Conservation (phyloP, 2,113 vertebrate genomes). For the Periophthalmodon schlosseri region DNA sequence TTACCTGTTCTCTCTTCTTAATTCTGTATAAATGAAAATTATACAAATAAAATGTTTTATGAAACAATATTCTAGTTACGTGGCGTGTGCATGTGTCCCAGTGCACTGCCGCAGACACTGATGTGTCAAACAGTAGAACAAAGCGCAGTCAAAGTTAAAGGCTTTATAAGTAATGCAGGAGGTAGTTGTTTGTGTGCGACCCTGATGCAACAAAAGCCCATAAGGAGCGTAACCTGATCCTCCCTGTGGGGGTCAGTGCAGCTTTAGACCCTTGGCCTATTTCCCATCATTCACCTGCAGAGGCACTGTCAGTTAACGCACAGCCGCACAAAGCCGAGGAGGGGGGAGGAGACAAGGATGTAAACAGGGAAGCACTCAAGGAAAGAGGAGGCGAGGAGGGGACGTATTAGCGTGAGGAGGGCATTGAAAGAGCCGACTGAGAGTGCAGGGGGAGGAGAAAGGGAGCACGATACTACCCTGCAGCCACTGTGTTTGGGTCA, state of each 20-base stretch:
- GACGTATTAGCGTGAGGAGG: conserved; percentile 34
- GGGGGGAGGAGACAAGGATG: conserved; percentile 28
- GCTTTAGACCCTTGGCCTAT: conserved; percentile 69
- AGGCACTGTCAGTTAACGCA: conserved; percentile 55
- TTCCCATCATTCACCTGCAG: conserved; percentile 81
- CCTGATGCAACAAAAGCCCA: conserved; percentile 39
- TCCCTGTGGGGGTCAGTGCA: conserved; percentile 43
- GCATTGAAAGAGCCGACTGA: conserved; percentile 42
- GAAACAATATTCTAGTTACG: no score
- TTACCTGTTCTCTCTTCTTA: no score
- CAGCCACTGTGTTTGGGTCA: conserved; percentile 45
- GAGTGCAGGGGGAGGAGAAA: conserved; percentile 65
- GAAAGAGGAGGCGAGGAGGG: conserved; percentile 26
- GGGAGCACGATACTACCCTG: conserved; percentile 48
- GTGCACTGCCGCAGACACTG: not conserved
- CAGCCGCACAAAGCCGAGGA: conserved; percentile 40
- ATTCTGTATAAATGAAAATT: no score
- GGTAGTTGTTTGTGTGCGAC: conserved; percentile 10
- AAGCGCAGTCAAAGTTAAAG: conserved; percentile 14
- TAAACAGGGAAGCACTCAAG: conserved; percentile 32
- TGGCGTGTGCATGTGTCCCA: not conserved
- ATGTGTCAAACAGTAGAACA: conserved; percentile 1
- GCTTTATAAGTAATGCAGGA: conserved; percentile 20
- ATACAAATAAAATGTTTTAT: no score
- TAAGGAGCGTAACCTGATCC: conserved; percentile 57